These are phyloP conservation scores for Microcebus lehilahytsara DNA, from an alignment of 2,113 vertebrate species.

Conservation along the genomic window DNA sequence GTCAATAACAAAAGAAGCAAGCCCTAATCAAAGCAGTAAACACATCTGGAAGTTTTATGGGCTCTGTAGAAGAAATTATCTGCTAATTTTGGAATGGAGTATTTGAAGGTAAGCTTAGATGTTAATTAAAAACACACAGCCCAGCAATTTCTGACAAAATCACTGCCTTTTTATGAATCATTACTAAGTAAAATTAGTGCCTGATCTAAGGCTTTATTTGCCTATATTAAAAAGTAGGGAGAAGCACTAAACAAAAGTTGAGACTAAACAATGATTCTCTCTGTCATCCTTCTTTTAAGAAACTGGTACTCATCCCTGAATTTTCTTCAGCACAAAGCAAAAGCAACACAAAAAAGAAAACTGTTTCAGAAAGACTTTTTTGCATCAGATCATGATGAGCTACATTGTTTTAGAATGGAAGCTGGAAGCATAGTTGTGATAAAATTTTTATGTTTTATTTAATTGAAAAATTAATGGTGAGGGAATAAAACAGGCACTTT, in stretches of 20 bases:
- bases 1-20: neutral
- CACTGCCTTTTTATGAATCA: neutral
- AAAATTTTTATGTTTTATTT: neutral
- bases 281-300: neutral
- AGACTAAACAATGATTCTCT: neutral
- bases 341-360: neutral
- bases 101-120: conserved; percentile 46
- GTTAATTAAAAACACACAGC: conserved; percentile 33
- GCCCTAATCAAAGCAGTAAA: neutral
- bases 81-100: neutral
- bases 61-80: conserved; percentile 22
- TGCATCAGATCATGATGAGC: neutral
- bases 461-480: neutral
- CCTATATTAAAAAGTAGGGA: neutral
- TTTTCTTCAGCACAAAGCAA: conserved; percentile 6
- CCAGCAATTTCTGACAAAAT: conserved; percentile 35
- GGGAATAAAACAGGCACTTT: neutral
- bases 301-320: neutral
- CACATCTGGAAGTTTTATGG: conserved; percentile 33
- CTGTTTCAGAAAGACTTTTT: neutral
- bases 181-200: neutral
- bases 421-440: neutral
- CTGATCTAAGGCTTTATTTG: neutral
- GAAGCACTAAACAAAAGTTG: neutral
- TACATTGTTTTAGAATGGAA: neutral